Base-by-base conservation (phyloP, 2,888 invertebrate genomes). In the Epinotia nisella region DNA sequence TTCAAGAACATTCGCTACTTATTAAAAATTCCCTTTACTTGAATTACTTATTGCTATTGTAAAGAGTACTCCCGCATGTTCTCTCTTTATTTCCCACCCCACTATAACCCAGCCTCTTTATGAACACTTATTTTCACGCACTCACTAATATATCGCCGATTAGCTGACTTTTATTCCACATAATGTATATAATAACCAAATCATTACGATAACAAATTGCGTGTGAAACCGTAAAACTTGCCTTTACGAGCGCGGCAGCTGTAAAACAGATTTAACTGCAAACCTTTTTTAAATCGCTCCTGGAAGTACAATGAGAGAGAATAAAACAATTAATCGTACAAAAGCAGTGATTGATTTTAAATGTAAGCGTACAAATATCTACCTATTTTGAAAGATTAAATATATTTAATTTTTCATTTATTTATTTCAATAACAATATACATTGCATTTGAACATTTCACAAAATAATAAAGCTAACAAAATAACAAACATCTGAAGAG, bases 251-350 rank as follows among this genome's bases (percentile, higher is more conserved):
- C 66, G 53, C 71, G 21, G 51, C 21, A 51, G 72, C 21, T 53
- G 68, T 72, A 67, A 72, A 67, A 67, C 56, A 49, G 72, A 72
- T 72, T 72, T 68, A 62, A 72, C 61, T 62, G 72, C 72, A 49
- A 61, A 51, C 59, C 41, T 66, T 66, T 49, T 71, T 66, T 71
- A 53, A 35, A 51, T 49, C 41, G 58, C 71, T 71, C n/a, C 66
- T 60, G 65, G 21, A 58, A 49, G 49, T 29, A 29, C 13, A 29
- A 24, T 11, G n/a, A 13, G 24, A 39, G n/a, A 53, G 64, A 53
- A 19, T 39, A 13, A 15, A 61, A 15, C 13, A 49, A 35, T 35
- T 35, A 49, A 49, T 49, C 5, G 4, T n/a, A 49, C 49, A 45
- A 45, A 45, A 45, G 45, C 45, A 49, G n/a, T 49, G 49, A 49